Base-by-base conservation (phyloP, 2,888 invertebrate genomes). In the Platycheirus rosarum region DNA sequence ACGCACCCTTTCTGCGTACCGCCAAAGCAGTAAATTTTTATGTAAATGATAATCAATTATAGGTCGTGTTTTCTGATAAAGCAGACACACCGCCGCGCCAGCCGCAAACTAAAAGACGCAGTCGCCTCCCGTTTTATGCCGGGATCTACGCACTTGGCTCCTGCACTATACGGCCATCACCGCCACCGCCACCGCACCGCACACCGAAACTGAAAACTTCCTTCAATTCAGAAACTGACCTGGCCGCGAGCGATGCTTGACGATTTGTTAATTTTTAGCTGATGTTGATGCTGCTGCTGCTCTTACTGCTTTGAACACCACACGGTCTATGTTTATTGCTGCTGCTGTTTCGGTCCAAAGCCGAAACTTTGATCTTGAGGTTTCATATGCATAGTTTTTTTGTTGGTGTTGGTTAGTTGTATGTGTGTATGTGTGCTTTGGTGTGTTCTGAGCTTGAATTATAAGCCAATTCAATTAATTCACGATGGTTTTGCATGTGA, bases 41-140 rank as follows among this genome's bases (percentile, higher is more conserved):
- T 77, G 71, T 82, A 71, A 82, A 82, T 77, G 62, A 82, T 77
- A 82, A 82, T 82, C 80, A 82, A 82, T 82, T 82, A 82, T 82
- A 48, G 80, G 71, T 63, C 77, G 48, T 82, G 80, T 82, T 82
- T 40, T 57, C 49, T 71, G 80, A 82, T 80, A 75, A 75, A 49
- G 55, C 74, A 60, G 66, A 74, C 62, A 9, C 49, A 32, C 20
- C 32, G 26, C 46, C 40, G 60, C 66, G 29, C 60, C 40, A 48
- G 26, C 37, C 63, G 37, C 62, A 60, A 48, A 51, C 65, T 44
- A 44, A 57, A 40, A 48, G 32, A n/a, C 20, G 46, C 9, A 48
- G 32, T 16, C 20, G 46, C 9, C 32, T 65, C 51, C 40, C 37
- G 23, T 29, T 18, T 46, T 35, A n/a, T n/a, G n/a, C n/a, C n/a